Percentiles rank a stretch among this genome's conserved stretches.
Evolutionary conservation across 2,888 invertebrate genomes (phyloP).

Genomic region (Aethes cnicana): DNA sequence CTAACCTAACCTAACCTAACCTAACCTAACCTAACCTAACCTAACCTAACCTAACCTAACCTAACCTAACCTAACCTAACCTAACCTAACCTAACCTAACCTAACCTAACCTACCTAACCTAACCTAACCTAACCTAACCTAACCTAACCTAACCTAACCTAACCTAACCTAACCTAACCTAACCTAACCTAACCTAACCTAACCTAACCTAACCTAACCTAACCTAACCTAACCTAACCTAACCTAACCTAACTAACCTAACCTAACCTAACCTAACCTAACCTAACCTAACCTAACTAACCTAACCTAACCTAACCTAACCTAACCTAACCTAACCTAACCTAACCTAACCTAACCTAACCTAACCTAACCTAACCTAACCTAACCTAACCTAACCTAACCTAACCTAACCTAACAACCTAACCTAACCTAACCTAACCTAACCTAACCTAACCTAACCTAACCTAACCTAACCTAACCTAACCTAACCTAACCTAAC

Average conservation of each 20-base stretch:
- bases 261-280: background rate
- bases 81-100: background rate
- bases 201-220: background rate
- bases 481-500: background rate
- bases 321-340: background rate
- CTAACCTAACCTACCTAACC: background rate
- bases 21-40: background rate
- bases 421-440: background rate
- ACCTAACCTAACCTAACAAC: background rate
- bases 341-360: background rate
- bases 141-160: background rate
- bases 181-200: background rate
- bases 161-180: background rate
- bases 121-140: background rate
- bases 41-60: background rate
- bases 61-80: background rate
- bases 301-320: background rate
- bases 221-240: background rate
- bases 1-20: slow-evolving; percentile 4
- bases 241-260: background rate
- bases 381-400: background rate
- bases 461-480: background rate
- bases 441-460: background rate
- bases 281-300: background rate
- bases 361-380: background rate